Percentiles rank a stretch among this genome's conserved stretches.
Conservation (phyloP, 1,140 invertebrate genomes). For the Hylyphantes graminicola region DNA sequence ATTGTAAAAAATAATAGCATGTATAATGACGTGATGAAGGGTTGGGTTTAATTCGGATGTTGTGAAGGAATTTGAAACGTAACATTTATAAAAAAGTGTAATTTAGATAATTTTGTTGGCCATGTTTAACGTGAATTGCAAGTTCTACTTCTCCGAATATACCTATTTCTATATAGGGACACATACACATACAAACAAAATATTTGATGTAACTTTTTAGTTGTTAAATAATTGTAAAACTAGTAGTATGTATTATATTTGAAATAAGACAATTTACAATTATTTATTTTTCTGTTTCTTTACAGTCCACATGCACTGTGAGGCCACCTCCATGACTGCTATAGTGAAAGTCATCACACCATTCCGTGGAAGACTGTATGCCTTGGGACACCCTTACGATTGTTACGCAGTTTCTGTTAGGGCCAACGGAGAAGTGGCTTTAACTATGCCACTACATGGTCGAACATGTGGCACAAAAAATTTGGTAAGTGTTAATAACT, state of each 20-base stretch:
- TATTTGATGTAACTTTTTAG: too few relatives aligned
- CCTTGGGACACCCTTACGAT: conserved; percentile 70
- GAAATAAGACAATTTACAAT: neutral
- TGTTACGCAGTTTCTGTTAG: conserved; percentile 67
- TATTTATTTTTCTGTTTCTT: conserved; percentile 9
- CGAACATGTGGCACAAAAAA: conserved; percentile 58
- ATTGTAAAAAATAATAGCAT: too few relatives aligned
- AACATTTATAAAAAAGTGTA: too few relatives aligned
- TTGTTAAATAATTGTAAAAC: too few relatives aligned
- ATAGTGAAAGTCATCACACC: conserved; percentile 70
- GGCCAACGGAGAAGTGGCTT: conserved; percentile 54
- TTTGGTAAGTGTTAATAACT: conserved; percentile 53
- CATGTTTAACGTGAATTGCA: too few relatives aligned
- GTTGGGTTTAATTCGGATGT: too few relatives aligned
- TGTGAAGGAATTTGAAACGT: too few relatives aligned
- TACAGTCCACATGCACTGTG: conserved; percentile 60
- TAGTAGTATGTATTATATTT: neutral
- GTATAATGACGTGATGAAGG: too few relatives aligned
- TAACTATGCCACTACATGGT: conserved; percentile 58
- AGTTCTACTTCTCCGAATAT: too few relatives aligned
- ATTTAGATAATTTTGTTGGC: too few relatives aligned
- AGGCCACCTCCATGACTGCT: conserved; percentile 68
- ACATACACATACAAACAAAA: too few relatives aligned
- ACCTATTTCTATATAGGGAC: too few relatives aligned
- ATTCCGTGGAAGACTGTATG: conserved; percentile 71